Evolutionary conservation across 2,797 vertebrate genomes (phyloP).

Genomic region (Thunnus albacares): DNA sequence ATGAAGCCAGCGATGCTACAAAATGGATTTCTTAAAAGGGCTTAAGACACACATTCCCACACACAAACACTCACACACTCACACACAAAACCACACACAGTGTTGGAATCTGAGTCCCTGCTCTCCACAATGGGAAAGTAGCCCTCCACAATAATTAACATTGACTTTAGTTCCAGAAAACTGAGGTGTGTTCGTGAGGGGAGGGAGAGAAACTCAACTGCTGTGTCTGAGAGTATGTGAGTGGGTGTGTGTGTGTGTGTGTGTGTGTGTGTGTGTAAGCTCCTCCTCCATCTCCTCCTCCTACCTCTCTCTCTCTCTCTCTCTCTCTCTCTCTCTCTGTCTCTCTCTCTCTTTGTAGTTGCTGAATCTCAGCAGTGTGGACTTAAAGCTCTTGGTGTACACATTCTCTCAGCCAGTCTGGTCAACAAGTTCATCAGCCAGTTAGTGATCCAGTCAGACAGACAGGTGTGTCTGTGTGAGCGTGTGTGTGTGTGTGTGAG

Average conservation of each 20-base stretch:
- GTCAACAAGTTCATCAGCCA: neutral
- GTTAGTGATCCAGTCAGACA: neutral
- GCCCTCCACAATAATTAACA: slow-evolving; percentile 44
- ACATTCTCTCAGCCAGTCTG: slow-evolving; percentile 7
- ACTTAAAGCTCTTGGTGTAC: slow-evolving; percentile 26
- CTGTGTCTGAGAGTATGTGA: slow-evolving; percentile 24
- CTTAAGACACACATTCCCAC: slow-evolving; percentile 12
- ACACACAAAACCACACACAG: slow-evolving; percentile 30
- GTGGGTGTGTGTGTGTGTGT: slow-evolving; percentile 15
- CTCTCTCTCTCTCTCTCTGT: neutral
- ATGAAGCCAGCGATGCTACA: neutral
- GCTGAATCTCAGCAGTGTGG: slow-evolving; percentile 56
- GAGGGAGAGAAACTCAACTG: slow-evolving; percentile 22
- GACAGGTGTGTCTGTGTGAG: neutral
- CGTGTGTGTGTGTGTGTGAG: neutral
- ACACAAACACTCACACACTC: neutral
- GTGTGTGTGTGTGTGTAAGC: slow-evolving; percentile 32
- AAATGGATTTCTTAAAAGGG: slow-evolving; percentile 5
- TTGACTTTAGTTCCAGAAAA: slow-evolving; percentile 52
- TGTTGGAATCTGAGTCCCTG: slow-evolving; percentile 10
- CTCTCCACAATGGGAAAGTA: slow-evolving; percentile 13
- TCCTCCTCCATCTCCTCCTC: slow-evolving; percentile 51
- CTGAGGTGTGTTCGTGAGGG: slow-evolving; percentile 22
- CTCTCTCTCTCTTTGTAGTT: slow-evolving; percentile 6
- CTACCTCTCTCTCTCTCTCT: slow-evolving; percentile 13